Conservation (phyloP, 1,140 invertebrate genomes). For the Pollicipes pollicipes region DNA sequence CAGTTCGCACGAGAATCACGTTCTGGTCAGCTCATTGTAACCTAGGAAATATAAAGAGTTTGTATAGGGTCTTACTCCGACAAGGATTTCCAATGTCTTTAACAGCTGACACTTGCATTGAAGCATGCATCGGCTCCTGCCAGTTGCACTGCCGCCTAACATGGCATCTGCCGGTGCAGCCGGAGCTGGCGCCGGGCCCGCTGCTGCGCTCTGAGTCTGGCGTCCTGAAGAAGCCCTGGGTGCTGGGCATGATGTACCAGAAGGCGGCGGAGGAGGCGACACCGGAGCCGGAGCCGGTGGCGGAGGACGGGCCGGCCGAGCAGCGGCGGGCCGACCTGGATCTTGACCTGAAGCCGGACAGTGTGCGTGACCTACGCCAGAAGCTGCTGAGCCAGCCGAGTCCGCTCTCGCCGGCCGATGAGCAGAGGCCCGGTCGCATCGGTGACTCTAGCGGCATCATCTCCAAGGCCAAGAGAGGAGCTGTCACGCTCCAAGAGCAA, state of each 20-base stretch:
- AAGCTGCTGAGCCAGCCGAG: slow-evolving; percentile 23
- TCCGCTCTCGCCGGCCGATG: slow-evolving; percentile 36
- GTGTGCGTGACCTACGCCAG: slow-evolving; percentile 19
- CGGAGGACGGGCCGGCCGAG: no score
- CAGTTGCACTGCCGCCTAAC: no score
- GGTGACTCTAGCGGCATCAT: slow-evolving; percentile 76
- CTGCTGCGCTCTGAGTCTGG: background rate
- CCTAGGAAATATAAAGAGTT: no score
- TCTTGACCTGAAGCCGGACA: slow-evolving; percentile 12
- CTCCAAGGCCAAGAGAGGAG: slow-evolving; percentile 81
- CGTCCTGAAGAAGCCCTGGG: slow-evolving; percentile 30
- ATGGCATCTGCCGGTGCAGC: no score
- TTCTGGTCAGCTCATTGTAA: no score
- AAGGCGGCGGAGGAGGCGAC: slow-evolving; percentile 17
- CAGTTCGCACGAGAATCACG: no score
- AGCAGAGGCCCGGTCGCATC: slow-evolving; percentile 34
- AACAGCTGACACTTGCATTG: no score
- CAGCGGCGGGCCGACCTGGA: slow-evolving; percentile 25
- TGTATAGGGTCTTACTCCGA: no score
- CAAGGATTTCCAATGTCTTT: no score
- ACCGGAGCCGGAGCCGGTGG: no score
- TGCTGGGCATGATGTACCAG: slow-evolving; percentile 34
- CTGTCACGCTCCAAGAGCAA: slow-evolving; percentile 50
- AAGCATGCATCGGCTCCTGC: no score
- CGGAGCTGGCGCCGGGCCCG: no score